Evolutionary conservation across 2,888 invertebrate species (phyloP), one percentile per base, ranked within the genome.

Genomic region (Diplazon laetatorius): DNA sequence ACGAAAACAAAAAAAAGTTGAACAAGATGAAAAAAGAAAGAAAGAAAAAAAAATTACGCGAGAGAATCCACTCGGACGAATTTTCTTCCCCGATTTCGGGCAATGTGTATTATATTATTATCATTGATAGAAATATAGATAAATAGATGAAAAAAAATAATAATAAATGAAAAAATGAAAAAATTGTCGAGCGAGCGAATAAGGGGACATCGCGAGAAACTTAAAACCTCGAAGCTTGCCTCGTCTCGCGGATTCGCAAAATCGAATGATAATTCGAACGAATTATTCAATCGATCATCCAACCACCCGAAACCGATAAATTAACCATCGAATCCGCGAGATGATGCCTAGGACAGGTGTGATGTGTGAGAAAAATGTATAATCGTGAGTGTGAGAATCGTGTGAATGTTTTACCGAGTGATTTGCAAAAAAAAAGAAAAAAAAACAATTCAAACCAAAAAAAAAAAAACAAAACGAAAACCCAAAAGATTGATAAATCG

Each of bases 181-280:
- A 82, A 76, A 85, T 89, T 90, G 90, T 90, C 90, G 89, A 89
- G 87, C 89, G 90, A 84, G 85, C 90, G 89, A 89, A 88, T 85
- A 84, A 85, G 86, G 82, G 85, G 84, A 83, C 82, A 85, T 83
- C 81, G 69, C 66, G 57, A 66, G 65, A 69, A 82, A 84, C 80
- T 82, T 79, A 71, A n/a, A 79, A 81, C 83, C 86, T 87, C 85
- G 82, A 85, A 83, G 78, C 72, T 80, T 81, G 87, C 90, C 89
- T 91, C 87, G 90, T 90, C 89, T 89, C 88, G 86, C 87, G 86
- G 90, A 91, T 90, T 87, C 82, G 81, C 82, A 30, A 70, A n/a
- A 71, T 22, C 52, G 66, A 76, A 5, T 5, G 2, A 30, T 6
- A 22, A 55, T 68, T 30, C 25, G 55, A 42, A 52, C 57, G 44